Base-by-base conservation (phyloP, 2,113 vertebrate species). In the Crotophaga sulcirostris region DNA sequence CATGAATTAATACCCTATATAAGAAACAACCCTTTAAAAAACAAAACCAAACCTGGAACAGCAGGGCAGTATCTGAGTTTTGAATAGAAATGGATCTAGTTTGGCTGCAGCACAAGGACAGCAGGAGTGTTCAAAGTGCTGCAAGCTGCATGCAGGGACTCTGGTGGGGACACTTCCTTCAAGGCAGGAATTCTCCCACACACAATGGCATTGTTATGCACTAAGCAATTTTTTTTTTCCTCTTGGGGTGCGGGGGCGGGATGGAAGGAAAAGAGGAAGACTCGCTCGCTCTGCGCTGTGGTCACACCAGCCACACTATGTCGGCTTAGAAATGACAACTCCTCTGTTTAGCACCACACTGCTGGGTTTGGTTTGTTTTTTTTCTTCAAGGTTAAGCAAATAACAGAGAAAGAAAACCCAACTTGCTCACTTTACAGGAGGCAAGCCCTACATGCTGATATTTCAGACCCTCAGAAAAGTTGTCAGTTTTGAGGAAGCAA, bases 1-100 rank as follows among this genome's bases (percentile, higher is more conserved):
- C 34, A 23, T 9, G 20, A 93, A 59, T 66, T 36, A 78, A 89
- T 34, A 87, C 29, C 14, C 51, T 26, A 0, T 68, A 19, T 64
- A 77, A 67, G 74, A 85, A 94, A 67, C 42, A 93, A 89, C 82
- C 91, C 84, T 94, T 89, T 49, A 29, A 81, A 66, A 93, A 85
- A 3, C 72, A 80, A 93, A 93, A 55, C 33, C 34, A 64, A 87
- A 93, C 93, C 91, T 94, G 88, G 44, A 94, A 70, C 87, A 93
- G 69, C 9, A 2, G 83, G 79, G 51, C 69, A 89, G 62, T 88
- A 87, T 91, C 93, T 90, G 90, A 47, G 36, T 67, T 95, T 63
- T 94, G 89, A 96, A 89, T 78, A 87, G 95, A 85, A 91, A 95
- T 83, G 89, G 93, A 24, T 97, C 96, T 94, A 85, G 89, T 87